Conservation (phyloP, 2,888 invertebrate genomes). For the Muscina levida region DNA sequence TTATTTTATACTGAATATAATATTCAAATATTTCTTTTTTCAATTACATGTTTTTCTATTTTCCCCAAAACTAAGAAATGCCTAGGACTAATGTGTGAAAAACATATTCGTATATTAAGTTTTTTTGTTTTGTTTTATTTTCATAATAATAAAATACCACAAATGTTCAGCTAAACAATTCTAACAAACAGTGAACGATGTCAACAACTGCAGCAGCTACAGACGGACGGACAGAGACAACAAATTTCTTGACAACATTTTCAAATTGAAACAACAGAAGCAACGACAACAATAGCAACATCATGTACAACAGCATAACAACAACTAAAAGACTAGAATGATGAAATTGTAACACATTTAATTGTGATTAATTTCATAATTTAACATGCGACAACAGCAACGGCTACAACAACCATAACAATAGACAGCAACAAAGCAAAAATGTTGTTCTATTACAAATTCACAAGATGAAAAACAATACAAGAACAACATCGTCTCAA, state of each 20-base stretch:
- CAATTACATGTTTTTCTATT: background rate
- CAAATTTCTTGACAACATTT: slow-evolving; percentile 27
- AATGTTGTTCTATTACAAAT: slow-evolving; percentile 8
- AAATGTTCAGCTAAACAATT: slow-evolving; percentile 59
- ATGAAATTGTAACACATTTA: slow-evolving; percentile 51
- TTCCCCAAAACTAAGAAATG: background rate
- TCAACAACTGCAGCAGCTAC: slow-evolving; percentile 61
- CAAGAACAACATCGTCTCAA: background rate
- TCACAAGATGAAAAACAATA: background rate
- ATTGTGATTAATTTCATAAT: slow-evolving; percentile 55
- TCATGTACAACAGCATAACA: slow-evolving; percentile 16
- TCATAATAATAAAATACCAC: background rate
- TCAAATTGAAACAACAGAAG: slow-evolving; percentile 1
- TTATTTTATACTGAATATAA: no score
- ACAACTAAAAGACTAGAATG: slow-evolving; percentile 31
- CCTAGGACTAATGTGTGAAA: background rate
- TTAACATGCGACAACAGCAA: slow-evolving; percentile 29
- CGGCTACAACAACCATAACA: background rate
- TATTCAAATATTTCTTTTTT: background rate
- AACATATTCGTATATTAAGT: no score
- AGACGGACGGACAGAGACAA: slow-evolving; percentile 36
- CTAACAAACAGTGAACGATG: slow-evolving; percentile 53
- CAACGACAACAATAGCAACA: slow-evolving; percentile 13
- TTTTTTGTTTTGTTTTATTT: no score
- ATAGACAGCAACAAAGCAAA: background rate